Conservation (phyloP, 2,113 vertebrate species). For the Urocitellus parryii region DNA sequence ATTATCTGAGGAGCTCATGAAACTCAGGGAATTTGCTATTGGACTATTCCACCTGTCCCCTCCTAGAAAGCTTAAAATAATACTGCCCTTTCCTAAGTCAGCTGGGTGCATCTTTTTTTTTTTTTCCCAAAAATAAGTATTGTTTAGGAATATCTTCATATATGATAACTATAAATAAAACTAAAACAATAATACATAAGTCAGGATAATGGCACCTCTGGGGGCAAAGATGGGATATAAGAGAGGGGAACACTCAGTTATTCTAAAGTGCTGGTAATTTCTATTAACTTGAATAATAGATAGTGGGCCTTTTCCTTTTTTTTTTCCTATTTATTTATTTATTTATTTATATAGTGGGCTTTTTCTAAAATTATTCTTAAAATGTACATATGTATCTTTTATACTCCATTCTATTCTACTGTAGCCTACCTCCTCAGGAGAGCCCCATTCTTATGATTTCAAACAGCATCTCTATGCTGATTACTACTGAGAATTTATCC, state of each 20-base stretch:
- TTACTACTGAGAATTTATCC: not conserved
- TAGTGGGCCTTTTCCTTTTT: not conserved
- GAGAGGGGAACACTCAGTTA: not conserved
- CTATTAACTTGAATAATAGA: not conserved
- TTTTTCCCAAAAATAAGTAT: not conserved
- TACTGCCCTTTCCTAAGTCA: not conserved
- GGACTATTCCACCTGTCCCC: not conserved
- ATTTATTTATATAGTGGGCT: not conserved
- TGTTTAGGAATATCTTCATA: not conserved
- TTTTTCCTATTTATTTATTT: too few species aligned
- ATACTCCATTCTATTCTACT: not conserved
- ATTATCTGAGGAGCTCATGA: not conserved
- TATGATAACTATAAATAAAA: not conserved
- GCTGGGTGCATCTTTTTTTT: not conserved
- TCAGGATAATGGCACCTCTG: not conserved
- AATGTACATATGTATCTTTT: not conserved
- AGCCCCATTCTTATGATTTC: not conserved
- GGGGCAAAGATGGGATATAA: not conserved
- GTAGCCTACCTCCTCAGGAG: not conserved
- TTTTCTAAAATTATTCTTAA: not conserved
- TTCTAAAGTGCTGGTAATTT: not conserved
- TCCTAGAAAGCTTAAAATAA: not conserved
- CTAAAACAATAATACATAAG: not conserved
- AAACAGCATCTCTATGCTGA: not conserved
- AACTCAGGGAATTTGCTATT: not conserved